These are phyloP conservation scores for Pinna nobilis DNA, from an alignment of 1,140 invertebrate genomes.

Conservation along the genomic window DNA sequence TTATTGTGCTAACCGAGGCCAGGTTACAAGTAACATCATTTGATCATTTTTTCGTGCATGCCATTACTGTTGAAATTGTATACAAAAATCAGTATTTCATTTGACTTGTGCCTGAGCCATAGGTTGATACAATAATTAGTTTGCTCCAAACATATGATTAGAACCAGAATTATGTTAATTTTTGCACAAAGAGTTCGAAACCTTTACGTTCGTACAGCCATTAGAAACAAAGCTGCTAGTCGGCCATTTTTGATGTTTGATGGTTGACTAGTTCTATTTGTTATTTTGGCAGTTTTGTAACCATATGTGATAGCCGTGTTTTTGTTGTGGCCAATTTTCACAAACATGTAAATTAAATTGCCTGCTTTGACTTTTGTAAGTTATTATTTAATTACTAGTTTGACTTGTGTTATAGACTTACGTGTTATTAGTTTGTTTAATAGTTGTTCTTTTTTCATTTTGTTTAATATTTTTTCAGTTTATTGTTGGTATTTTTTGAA, in stretches of 20 bases:
- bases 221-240: no score
- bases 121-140: neutral
- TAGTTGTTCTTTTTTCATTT: slow-evolving; percentile 32
- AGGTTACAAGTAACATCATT: slow-evolving; percentile 9
- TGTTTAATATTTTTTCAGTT: slow-evolving; percentile 34
- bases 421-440: slow-evolving; percentile 24
- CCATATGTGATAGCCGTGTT: slow-evolving; percentile 44
- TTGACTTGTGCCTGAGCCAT: slow-evolving; percentile 10
- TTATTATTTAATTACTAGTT: slow-evolving; percentile 37
- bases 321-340: slow-evolving; percentile 42
- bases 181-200: slow-evolving; percentile 10
- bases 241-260: no score
- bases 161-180: no score
- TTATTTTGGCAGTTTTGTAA: no score
- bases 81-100: slow-evolving; percentile 30
- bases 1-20: no score
- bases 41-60: slow-evolving; percentile 20
- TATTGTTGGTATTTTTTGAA: slow-evolving; percentile 33
- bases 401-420: slow-evolving; percentile 23
- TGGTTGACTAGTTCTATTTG: no score
- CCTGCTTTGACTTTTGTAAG: slow-evolving; percentile 21
- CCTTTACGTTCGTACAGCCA: slow-evolving; percentile 5
- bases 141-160: slow-evolving; percentile 2
- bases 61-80: slow-evolving; percentile 26
- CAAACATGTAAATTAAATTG: slow-evolving; percentile 24